Evolutionary conservation across 2,113 vertebrate genomes (phyloP).

Genomic region (Poicephalus gulielmi): DNA sequence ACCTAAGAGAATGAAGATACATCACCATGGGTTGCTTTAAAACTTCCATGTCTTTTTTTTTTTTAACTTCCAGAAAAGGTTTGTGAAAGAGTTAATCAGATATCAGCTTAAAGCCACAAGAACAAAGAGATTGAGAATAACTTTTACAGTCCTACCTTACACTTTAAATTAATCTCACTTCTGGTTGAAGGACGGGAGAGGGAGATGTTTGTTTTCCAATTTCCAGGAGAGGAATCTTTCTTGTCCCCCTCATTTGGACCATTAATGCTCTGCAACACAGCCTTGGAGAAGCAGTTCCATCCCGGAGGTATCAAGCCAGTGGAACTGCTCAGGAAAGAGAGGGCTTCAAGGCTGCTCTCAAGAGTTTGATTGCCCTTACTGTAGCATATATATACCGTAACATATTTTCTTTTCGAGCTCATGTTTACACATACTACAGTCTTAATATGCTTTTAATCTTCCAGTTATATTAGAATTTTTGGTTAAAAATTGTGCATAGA

Average conservation of each 20-base stretch:
- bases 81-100: background rate
- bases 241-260: background rate
- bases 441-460: conserved; percentile 22
- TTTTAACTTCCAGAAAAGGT: background rate
- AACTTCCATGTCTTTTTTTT: background rate
- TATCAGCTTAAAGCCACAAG: background rate
- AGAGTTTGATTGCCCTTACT: background rate
- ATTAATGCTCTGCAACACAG: background rate
- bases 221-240: background rate
- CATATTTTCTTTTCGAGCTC: background rate
- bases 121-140: background rate
- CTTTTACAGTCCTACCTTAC: background rate
- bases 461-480: conserved; percentile 19
- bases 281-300: background rate
- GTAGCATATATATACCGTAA: background rate
- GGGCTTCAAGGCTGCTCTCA: background rate
- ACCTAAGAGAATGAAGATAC: background rate
- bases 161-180: background rate
- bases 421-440: background rate
- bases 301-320: background rate
- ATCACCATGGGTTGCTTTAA: background rate
- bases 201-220: background rate
- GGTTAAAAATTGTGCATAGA: conserved; percentile 43
- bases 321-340: background rate
- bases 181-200: background rate